Percentiles rank a stretch among this genome's conserved stretches.
Conservation (phyloP, 2,113 vertebrate genomes). For the Dromas ardeola region DNA sequence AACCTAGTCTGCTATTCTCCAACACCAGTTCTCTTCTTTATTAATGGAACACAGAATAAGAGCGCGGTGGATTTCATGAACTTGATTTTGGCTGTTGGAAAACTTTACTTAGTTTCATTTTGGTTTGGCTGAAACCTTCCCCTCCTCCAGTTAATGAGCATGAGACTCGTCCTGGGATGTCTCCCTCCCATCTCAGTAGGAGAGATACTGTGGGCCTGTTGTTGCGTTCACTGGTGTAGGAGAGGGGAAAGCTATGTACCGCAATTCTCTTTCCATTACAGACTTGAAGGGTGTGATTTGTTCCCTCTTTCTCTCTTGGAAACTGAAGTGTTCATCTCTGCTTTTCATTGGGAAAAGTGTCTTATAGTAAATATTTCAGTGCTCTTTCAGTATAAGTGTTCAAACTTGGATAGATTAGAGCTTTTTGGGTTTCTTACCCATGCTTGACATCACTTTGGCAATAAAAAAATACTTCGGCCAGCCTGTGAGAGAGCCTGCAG, state of each 20-base stretch:
- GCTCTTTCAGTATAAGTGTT: not conserved
- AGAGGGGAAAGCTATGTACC: not conserved
- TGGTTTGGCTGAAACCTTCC: constrained; percentile 17
- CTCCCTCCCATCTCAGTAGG: constrained; percentile 21
- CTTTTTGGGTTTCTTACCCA: constrained; percentile 16
- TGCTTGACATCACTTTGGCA: constrained; percentile 30
- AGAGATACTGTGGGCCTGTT: not conserved
- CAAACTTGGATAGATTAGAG: not conserved
- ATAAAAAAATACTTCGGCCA: not conserved
- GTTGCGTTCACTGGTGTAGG: not conserved
- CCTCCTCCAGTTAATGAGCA: not conserved
- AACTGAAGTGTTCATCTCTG: not conserved
- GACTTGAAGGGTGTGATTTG: not conserved
- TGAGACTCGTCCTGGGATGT: constrained; percentile 2
- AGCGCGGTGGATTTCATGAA: not conserved
- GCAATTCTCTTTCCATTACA: constrained; percentile 27
- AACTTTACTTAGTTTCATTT: constrained; percentile 56
- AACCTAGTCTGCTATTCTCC: constrained; percentile 2
- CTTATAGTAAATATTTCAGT: constrained; percentile 9
- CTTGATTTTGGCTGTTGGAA: constrained; percentile 32
- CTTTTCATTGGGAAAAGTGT: constrained; percentile 9
- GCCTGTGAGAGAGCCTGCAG: constrained; percentile 17
- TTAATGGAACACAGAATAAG: not conserved
- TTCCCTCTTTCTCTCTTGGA: constrained; percentile 8
- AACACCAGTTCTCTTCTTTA: not conserved